Evolutionary conservation across 2,888 invertebrate genomes (phyloP).

Genomic region (Teleogryllus oceanicus): DNA sequence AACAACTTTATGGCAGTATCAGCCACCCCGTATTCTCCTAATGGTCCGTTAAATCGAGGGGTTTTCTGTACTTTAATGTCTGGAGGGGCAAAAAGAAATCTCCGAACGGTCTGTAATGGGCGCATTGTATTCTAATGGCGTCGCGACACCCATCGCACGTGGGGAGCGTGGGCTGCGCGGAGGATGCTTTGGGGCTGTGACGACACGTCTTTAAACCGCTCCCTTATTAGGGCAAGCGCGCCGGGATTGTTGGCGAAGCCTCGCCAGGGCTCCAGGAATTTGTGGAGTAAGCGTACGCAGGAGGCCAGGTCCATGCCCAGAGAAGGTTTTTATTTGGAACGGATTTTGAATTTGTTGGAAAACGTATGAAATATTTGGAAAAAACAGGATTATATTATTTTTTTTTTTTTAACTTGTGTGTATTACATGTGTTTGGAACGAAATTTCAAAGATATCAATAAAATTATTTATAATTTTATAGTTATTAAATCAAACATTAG

Average conservation of each 20-base stretch:
- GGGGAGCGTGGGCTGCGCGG: background rate
- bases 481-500: too few relatives aligned
- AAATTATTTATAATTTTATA: too few relatives aligned
- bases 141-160: background rate
- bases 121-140: conserved; percentile 18
- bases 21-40: too few relatives aligned
- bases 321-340: too few relatives aligned
- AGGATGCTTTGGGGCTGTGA: background rate
- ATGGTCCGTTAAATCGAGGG: too few relatives aligned
- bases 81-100: background rate
- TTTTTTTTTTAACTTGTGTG: too few relatives aligned
- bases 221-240: conserved; percentile 10
- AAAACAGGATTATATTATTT: too few relatives aligned
- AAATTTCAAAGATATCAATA: too few relatives aligned
- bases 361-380: too few relatives aligned
- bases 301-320: background rate
- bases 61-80: background rate
- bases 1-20: too few relatives aligned
- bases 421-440: too few relatives aligned
- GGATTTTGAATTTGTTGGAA: too few relatives aligned
- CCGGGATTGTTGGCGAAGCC: background rate
- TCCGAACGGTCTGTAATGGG: background rate
- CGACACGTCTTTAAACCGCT: background rate
- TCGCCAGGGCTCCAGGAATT: background rate
- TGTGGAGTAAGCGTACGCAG: background rate